These are phyloP conservation scores for Regulus satrapa DNA, from an alignment of 2,113 vertebrate genomes.

Conservation along the genomic window DNA sequence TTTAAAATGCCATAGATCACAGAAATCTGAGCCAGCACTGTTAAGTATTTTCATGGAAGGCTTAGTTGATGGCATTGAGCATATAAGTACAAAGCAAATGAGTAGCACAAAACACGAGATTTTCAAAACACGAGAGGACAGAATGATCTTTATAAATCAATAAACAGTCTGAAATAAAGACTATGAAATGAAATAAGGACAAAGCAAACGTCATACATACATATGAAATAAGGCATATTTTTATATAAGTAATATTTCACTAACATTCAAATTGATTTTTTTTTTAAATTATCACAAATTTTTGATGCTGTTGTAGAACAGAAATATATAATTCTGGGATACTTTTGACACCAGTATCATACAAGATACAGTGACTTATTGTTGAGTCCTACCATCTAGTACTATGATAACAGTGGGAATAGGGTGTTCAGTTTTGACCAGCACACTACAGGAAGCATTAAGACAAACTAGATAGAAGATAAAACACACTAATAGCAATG, in stretches of 20 bases:
- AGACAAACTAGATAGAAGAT: neutral
- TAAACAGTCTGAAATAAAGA: neutral
- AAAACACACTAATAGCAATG: neutral
- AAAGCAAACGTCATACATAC: neutral
- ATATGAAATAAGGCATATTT: neutral
- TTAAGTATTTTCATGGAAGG: neutral
- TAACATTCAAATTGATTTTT: neutral
- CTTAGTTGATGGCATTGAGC: neutral
- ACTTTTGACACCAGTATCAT: neutral
- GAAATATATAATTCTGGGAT: neutral
- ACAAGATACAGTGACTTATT: neutral
- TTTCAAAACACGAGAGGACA: neutral
- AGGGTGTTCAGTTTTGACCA: neutral
- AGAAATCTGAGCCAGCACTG: neutral
- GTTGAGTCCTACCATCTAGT: neutral
- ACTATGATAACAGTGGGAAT: neutral
- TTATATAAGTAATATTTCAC: neutral
- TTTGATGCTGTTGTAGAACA: neutral
- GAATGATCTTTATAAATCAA: neutral
- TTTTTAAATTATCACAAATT: neutral
- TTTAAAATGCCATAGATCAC: neutral
- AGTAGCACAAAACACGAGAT: neutral
- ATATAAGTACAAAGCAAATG: neutral
- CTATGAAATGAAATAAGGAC: neutral
- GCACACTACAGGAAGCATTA: neutral